Evolutionary conservation across 2,113 vertebrate species (phyloP).

Genomic region (Piliocolobus tephrosceles): DNA sequence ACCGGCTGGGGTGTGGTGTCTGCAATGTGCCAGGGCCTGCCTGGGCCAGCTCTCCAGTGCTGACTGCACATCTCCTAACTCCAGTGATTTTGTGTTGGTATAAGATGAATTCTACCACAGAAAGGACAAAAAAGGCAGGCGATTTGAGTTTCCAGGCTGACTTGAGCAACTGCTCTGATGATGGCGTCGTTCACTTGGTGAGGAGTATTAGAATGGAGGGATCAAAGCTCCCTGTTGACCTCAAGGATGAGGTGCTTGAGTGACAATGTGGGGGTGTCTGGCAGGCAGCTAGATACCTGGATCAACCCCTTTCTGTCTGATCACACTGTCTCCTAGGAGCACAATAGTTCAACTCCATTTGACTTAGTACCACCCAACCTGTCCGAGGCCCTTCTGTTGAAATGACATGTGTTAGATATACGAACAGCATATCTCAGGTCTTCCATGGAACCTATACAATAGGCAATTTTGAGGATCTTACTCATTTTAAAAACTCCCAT

Average conservation of each 20-base stretch:
- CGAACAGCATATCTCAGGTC: background rate
- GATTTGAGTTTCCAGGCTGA: background rate
- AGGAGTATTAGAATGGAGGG: background rate
- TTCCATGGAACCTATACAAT: background rate
- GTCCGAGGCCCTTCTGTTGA: background rate
- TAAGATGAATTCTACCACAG: background rate
- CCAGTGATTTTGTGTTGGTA: background rate
- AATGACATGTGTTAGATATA: background rate
- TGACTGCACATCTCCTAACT: no score
- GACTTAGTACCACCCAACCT: background rate
- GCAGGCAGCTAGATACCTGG: background rate
- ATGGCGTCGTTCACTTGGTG: background rate
- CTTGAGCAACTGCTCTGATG: background rate
- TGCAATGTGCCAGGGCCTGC: background rate
- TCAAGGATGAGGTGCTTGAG: background rate
- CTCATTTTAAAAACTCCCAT: background rate
- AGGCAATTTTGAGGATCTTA: background rate
- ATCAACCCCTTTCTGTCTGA: background rate
- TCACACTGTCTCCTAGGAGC: background rate
- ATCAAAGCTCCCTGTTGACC: background rate
- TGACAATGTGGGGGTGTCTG: background rate
- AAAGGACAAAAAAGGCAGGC: fast-evolving
- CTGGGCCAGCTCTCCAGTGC: background rate
- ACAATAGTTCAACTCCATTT: background rate
- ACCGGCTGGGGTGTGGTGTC: background rate